A percentile compares a stretch with the other conserved stretches of the same genome.
Evolutionary conservation across 2,888 invertebrate species (phyloP).

Genomic region (Caenorhabditis plicata): DNA sequence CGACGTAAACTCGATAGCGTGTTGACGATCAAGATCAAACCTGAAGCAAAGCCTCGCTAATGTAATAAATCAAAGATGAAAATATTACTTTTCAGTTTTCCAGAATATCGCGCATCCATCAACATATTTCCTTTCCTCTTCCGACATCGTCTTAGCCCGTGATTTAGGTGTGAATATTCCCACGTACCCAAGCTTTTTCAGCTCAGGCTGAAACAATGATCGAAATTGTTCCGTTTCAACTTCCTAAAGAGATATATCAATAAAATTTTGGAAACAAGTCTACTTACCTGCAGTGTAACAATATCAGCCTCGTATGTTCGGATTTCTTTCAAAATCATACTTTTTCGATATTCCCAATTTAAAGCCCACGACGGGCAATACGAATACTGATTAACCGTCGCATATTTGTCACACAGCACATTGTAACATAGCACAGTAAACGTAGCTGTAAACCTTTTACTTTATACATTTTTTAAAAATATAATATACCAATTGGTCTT

Average conservation of each 20-base stretch:
- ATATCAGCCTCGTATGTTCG: constrained; percentile 94
- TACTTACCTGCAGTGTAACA: constrained; percentile 78
- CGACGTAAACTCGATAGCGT: constrained; percentile 90
- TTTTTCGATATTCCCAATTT: constrained; percentile 96
- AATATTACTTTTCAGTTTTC: constrained; percentile 69
- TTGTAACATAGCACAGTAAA: constrained; percentile 99
- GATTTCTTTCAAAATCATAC: constrained; percentile 89
- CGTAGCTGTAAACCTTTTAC: constrained; percentile 52
- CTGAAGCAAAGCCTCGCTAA: constrained; percentile 70
- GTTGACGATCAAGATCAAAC: constrained; percentile 90
- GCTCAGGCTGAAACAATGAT: constrained; percentile 89
- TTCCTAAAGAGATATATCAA: constrained; percentile 75
- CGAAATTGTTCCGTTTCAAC: constrained; percentile 99
- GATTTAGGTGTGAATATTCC: constrained; percentile 90
- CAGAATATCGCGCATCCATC: constrained; percentile 99
- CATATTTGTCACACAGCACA: constrained; percentile 97
- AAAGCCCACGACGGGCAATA: constrained; percentile 99
- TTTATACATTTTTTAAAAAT: not conserved
- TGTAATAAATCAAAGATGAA: constrained; percentile 2
- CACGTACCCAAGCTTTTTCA: constrained; percentile 80
- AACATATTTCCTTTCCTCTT: constrained; percentile 92
- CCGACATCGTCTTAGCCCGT: constrained; percentile 95
- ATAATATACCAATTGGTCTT: constrained; percentile 53
- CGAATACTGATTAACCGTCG: constrained; percentile 94
- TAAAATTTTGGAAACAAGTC: not conserved